A percentile compares a stretch with the other conserved stretches of the same genome.
These are phyloP conservation scores for Lontra canadensis DNA, from an alignment of 2,113 vertebrate genomes.

Conservation along the genomic window DNA sequence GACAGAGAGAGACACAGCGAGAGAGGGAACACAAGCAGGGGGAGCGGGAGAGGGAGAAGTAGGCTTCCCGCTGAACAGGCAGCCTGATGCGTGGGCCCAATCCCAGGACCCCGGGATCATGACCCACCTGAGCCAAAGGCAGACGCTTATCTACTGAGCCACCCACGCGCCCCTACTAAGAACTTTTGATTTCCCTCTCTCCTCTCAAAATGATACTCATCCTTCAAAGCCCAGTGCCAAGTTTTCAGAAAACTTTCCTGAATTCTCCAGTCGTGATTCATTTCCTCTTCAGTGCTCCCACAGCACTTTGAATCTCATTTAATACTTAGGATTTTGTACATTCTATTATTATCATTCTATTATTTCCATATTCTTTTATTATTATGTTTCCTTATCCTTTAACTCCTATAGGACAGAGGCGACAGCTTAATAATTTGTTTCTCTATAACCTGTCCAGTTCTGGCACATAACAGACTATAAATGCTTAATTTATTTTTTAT, in stretches of 20 bases:
- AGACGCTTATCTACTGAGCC: no score
- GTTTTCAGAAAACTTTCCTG: not conserved
- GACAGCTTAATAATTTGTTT: not conserved
- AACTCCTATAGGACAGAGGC: not conserved
- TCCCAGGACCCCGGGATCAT: no score
- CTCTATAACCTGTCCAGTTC: not conserved
- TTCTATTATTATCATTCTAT: not conserved
- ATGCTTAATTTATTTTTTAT: not conserved
- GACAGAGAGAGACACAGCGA: no score
- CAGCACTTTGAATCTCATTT: not conserved
- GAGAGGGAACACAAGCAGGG: no score
- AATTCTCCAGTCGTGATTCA: not conserved
- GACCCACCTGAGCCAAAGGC: no score
- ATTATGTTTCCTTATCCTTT: not conserved
- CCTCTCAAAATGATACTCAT: not conserved
- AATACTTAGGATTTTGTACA: not conserved
- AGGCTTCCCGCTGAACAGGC: no score
- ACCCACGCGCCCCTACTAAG: no score
- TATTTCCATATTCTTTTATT: not conserved
- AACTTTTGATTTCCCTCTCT: not conserved
- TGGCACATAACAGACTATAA: not conserved
- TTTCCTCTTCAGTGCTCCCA: not conserved
- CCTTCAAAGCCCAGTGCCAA: not conserved
- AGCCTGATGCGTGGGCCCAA: no score
- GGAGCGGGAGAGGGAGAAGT: no score